Conservation (phyloP, 1,140 invertebrate genomes). For the Hormaphis cornu region DNA sequence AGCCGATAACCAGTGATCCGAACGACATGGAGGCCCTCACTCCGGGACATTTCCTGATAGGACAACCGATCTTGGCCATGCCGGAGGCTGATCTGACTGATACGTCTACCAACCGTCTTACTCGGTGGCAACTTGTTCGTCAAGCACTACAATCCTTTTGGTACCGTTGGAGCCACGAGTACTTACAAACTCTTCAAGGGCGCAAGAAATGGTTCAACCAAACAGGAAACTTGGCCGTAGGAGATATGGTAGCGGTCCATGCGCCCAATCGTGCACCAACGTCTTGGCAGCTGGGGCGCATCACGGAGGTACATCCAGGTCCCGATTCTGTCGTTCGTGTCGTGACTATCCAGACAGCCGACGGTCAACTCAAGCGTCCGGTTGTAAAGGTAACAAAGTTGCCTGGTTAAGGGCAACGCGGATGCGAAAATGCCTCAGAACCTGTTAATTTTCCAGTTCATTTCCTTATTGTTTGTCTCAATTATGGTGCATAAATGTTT, state of each 20-base stretch:
- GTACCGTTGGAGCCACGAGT: slow-evolving; percentile 35
- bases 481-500: too few species aligned
- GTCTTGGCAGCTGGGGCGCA: slow-evolving; percentile 38
- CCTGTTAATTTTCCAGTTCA: too few species aligned
- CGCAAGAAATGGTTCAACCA: not conserved
- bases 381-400: too few species aligned
- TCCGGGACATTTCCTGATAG: slow-evolving; percentile 39
- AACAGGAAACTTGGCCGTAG: not conserved
- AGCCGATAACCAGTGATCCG: slow-evolving; percentile 35
- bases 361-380: too few species aligned
- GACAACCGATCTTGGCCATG: not conserved
- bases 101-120: not conserved
- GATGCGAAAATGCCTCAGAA: too few species aligned
- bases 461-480: too few species aligned
- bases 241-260: not conserved
- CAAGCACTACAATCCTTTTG: slow-evolving; percentile 37
- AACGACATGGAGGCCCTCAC: slow-evolving; percentile 25
- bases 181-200: not conserved
- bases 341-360: not conserved
- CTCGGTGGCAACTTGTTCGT: slow-evolving; percentile 34
- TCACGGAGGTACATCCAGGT: slow-evolving; percentile 35
- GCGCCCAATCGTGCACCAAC: not conserved
- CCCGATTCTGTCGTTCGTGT: slow-evolving; percentile 36
- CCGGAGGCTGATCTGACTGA: not conserved
- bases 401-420: too few species aligned